phyloP scores from a whole-genome alignment of 1,140 invertebrate species.

The Ruditapes philippinarum region DNA sequence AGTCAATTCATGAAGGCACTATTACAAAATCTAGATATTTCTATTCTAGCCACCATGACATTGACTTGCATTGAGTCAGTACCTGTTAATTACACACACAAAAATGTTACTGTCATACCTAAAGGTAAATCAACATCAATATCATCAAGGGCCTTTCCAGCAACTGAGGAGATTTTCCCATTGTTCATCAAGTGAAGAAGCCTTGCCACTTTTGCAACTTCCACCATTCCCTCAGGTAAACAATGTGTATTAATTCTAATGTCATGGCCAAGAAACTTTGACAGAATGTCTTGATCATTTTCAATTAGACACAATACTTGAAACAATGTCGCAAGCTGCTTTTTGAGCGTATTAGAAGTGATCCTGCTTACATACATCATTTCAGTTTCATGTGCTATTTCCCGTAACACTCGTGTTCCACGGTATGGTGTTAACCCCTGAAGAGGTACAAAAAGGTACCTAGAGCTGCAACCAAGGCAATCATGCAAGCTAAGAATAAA shows the following conservation, averaged over 20 bases:
- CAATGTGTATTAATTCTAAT: slow-evolving; percentile 72
- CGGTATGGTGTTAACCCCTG: not conserved
- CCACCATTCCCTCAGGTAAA: slow-evolving; percentile 69
- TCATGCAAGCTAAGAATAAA: not conserved
- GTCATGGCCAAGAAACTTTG: slow-evolving; percentile 74
- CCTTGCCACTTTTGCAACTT: slow-evolving; percentile 76
- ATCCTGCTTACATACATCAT: not conserved
- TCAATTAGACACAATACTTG: slow-evolving; percentile 64
- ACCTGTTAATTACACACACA: too few species aligned
- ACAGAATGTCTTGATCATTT: slow-evolving; percentile 69
- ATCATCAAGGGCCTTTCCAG: not conserved
- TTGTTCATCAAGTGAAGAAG: slow-evolving; percentile 44
- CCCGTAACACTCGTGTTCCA: not conserved
- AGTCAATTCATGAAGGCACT: too few species aligned
- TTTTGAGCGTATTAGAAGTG: slow-evolving; percentile 22
- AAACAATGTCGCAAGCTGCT: slow-evolving; percentile 24
- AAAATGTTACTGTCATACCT: too few species aligned
- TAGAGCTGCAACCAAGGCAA: not conserved
- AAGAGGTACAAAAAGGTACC: slow-evolving; percentile 10
- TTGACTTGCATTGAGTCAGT: too few species aligned
- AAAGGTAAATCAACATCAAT: not conserved
- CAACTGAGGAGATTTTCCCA: not conserved
- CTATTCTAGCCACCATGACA: too few species aligned
- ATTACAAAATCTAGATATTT: too few species aligned
- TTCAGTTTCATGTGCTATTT: not conserved